These are phyloP conservation scores for Ctenochaetus hawaiiensis DNA, from an alignment of 2,797 vertebrate genomes.

Conservation along the genomic window DNA sequence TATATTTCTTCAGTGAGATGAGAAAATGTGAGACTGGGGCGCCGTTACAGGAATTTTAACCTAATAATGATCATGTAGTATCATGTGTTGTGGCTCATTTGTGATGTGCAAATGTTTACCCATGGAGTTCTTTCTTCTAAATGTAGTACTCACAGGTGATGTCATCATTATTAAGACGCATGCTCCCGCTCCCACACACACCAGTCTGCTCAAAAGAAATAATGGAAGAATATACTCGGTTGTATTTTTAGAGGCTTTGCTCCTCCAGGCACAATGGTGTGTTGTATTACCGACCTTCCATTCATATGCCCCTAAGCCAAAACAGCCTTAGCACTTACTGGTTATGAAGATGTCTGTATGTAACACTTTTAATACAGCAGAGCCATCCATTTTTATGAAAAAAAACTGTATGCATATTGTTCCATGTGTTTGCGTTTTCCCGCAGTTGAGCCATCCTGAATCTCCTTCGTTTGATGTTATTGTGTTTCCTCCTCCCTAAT, in stretches of 20 bases:
- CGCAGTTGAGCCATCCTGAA: conserved; percentile 29
- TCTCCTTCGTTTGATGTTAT: conserved; percentile 61
- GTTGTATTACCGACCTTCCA: conserved; percentile 44
- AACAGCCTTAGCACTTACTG: conserved; percentile 10
- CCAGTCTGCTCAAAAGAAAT: conserved; percentile 26
- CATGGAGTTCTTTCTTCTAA: conserved; percentile 30
- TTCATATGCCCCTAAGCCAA: conserved; percentile 42
- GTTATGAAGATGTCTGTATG: conserved; percentile 45
- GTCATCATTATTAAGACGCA: conserved; percentile 60
- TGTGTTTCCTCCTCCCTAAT: conserved; percentile 63
- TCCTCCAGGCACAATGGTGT: conserved; percentile 33
- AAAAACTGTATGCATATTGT: conserved; percentile 18
- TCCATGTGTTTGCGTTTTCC: conserved; percentile 36
- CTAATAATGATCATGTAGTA: conserved; percentile 11
- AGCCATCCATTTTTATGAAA: conserved; percentile 25
- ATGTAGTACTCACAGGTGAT: conserved; percentile 58
- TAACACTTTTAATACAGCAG: conserved; percentile 6
- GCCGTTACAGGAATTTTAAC: neutral
- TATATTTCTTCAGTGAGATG: neutral
- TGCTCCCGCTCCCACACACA: conserved; percentile 41
- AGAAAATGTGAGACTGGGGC: neutral
- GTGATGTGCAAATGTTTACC: conserved; percentile 21
- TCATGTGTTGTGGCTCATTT: conserved; percentile 14
- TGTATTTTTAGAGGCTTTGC: conserved; percentile 57
- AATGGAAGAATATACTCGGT: conserved; percentile 39